These are phyloP conservation scores for Syngnathus typhle DNA, from an alignment of 2,113 vertebrate genomes.

Conservation along the genomic window DNA sequence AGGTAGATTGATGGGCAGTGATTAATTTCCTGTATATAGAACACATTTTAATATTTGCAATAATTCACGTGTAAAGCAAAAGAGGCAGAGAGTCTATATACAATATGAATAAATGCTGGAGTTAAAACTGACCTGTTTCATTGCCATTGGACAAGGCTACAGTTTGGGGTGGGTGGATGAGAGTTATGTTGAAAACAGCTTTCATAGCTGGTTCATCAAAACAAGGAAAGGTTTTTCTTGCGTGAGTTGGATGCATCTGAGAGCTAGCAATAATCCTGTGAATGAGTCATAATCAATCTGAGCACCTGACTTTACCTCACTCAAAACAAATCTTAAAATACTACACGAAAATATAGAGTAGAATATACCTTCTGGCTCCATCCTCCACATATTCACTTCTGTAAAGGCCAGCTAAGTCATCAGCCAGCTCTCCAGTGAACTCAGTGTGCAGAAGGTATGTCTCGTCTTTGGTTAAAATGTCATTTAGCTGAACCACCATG, in stretches of 20 bases:
- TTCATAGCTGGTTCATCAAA: conserved; percentile 87
- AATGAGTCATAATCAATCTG: not conserved
- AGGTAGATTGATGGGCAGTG: too few relatives aligned
- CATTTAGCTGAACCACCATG: conserved; percentile 71
- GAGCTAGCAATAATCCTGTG: conserved; percentile 82
- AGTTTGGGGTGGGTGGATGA: conserved; percentile 61
- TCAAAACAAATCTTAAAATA: not conserved
- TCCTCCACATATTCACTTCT: conserved; percentile 79
- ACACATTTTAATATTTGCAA: not conserved
- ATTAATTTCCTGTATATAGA: too few relatives aligned
- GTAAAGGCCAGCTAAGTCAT: conserved; percentile 85
- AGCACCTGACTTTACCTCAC: not conserved
- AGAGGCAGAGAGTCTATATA: not conserved
- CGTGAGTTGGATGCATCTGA: conserved; percentile 82
- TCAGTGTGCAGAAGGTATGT: conserved; percentile 66
- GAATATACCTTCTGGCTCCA: conserved; percentile 58
- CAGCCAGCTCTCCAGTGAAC: conserved; percentile 79
- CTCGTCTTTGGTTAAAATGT: conserved; percentile 29
- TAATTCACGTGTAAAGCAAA: not conserved
- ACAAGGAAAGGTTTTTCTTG: conserved; percentile 88
- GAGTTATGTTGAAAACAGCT: conserved; percentile 75
- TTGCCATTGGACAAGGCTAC: conserved; percentile 81
- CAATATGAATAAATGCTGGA: not conserved
- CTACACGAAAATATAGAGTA: not conserved
- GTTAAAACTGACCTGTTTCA: conserved; percentile 59